Evolutionary conservation across 64 coral and sea anemone species (phyloP).

Genomic region (Dendrophyllia cribrosa): DNA sequence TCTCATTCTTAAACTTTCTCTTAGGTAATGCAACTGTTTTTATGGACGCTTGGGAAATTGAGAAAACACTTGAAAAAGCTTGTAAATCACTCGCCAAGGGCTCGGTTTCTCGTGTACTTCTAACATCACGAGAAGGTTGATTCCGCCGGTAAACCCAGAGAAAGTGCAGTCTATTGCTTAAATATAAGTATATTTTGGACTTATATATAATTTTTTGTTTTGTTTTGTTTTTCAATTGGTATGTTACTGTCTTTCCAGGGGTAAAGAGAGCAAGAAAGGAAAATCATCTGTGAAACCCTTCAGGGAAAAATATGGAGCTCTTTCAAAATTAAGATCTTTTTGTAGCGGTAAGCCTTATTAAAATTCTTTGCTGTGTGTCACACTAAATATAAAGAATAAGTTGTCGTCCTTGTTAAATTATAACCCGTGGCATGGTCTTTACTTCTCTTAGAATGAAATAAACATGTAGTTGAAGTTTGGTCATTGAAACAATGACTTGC

Average conservation of each 20-base stretch:
- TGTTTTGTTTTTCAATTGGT: background rate
- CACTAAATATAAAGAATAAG: no score
- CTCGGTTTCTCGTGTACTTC: no score
- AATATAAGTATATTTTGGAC: background rate
- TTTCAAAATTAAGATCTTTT: constrained; percentile 41
- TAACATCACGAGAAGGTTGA: no score
- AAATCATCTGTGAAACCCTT: constrained; percentile 28
- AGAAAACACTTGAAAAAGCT: no score
- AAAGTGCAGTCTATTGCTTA: background rate
- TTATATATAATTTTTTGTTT: background rate
- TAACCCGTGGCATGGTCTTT: no score
- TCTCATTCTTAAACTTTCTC: background rate
- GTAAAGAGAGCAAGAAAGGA: background rate
- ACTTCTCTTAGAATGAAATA: no score
- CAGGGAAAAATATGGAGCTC: constrained; percentile 12
- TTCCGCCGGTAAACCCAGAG: no score
- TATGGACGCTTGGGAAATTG: no score
- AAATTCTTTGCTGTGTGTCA: background rate
- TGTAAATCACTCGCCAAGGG: no score
- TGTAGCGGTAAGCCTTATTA: constrained; percentile 12
- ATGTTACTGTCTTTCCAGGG: background rate
- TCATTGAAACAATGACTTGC: no score
- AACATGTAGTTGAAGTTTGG: no score
- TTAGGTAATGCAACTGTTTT: no score
- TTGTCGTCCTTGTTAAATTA: background rate